These are phyloP conservation scores for Cosmia pyralina DNA, from an alignment of 2,888 invertebrate genomes.

Conservation along the genomic window DNA sequence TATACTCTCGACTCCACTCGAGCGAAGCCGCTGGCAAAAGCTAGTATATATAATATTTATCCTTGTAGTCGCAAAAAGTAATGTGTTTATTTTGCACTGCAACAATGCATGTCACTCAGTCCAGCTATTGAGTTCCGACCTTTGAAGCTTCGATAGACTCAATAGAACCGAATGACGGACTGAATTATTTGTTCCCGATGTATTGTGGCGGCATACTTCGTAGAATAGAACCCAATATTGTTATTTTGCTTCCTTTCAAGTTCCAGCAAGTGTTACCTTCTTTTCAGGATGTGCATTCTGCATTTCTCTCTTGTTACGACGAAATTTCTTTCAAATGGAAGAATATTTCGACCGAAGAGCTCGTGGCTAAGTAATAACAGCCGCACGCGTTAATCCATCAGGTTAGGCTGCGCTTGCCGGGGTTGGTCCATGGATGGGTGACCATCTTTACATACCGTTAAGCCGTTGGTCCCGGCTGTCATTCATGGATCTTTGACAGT, in stretches of 20 bases:
- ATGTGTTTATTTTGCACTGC: conserved; percentile 37
- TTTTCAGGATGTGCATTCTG: conserved; percentile 14
- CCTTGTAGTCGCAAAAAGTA: conserved; percentile 18
- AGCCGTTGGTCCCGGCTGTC: too few relatives aligned
- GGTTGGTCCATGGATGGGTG: too few relatives aligned
- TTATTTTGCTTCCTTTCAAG: conserved; percentile 16
- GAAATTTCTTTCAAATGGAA: background rate
- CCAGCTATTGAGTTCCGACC: conserved; percentile 34
- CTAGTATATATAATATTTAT: conserved; percentile 11
- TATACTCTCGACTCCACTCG: too few relatives aligned
- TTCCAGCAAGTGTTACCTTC: conserved; percentile 14
- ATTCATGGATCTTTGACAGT: too few relatives aligned
- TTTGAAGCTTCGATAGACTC: conserved; percentile 41
- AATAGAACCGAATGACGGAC: conserved; percentile 40
- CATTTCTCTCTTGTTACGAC: background rate
- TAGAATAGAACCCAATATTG: conserved; percentile 33
- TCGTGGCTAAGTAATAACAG: too few relatives aligned
- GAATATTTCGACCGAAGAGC: background rate
- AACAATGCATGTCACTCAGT: conserved; percentile 45
- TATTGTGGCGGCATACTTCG: conserved; percentile 31
- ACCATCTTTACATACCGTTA: too few relatives aligned
- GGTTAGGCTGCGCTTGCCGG: too few relatives aligned
- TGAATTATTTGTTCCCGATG: conserved; percentile 45
- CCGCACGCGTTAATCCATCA: too few relatives aligned
- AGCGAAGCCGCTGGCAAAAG: too few relatives aligned